Base-by-base conservation (phyloP, 2,113 vertebrate species). In the Ondatra zibethicus region DNA sequence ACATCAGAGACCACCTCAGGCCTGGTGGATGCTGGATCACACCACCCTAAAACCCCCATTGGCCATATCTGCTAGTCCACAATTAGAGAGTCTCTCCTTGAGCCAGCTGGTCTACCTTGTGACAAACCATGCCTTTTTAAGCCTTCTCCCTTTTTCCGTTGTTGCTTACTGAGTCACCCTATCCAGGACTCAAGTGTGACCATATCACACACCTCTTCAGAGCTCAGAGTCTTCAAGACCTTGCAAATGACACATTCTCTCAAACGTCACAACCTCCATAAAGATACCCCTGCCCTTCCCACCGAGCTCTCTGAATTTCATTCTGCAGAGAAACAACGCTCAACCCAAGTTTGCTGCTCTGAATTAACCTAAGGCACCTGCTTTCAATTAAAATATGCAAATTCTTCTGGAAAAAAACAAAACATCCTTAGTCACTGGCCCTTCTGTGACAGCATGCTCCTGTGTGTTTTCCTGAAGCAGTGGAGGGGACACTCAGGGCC, bases 351-450 rank as follows among this genome's bases (percentile, higher is more conserved):
- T 66, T 94, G 87, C 76, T 66, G 93, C 50, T 65, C 4, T 95
- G 91, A 96, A 78, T 93, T 92, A 91, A 82, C 58, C 66, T 76
- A 80, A 85, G 42, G 91, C 76, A 91, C 45, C 76, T 94, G 92
- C 55, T 85, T 92, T 78, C 85, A 58, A 89, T 95, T 92, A 96
- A 95, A 93, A 86, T 52, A 72, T 82, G 92, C 82, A 89, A 66
- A 91, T 91, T 86, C 25, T 19, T 23, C 65, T 52, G 65, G 85
- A 89, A 94, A 93, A 93, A 52, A 42, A 58, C 19, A 76, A 70
- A 90, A 52, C 10, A 7, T 39, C 66, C 93, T 92, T 50, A 70
- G 91, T 58, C 80, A 50, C 3, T 10, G 42, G 65, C 16, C 72
- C n/a, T 55, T 47, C n/a, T 45, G 73, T 55, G 85, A 75, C 72